Conservation (phyloP, 2,113 vertebrate species). For the Lucifuga dentata region DNA sequence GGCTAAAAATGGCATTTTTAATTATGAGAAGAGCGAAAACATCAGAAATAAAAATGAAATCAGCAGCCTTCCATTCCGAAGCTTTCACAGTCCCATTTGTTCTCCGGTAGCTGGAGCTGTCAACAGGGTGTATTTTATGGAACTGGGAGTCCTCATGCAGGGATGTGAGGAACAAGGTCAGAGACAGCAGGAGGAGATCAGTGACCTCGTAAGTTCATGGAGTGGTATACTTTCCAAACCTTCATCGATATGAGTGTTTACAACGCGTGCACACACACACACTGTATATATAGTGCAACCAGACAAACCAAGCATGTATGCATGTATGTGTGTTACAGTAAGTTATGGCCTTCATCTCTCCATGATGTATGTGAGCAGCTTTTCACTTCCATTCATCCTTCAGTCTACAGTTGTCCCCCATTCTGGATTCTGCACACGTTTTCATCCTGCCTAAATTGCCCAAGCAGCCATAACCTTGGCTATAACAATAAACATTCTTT, state of each 20-base stretch:
- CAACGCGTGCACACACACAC: not conserved
- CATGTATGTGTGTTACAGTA: no score
- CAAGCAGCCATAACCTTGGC: constrained; percentile 49
- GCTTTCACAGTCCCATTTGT: constrained; percentile 56
- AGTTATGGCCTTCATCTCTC: no score
- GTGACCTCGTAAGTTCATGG: constrained; percentile 13
- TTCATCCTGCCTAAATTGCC: constrained; percentile 8
- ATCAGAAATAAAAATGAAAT: constrained; percentile 27
- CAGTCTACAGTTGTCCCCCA: not conserved
- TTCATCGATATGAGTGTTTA: not conserved
- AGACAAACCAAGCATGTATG: no score
- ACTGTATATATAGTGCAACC: no score
- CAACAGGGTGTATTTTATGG: constrained; percentile 39
- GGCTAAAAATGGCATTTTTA: not conserved
- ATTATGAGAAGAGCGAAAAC: not conserved
- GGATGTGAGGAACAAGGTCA: constrained; percentile 40
- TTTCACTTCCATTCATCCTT: constrained; percentile 5
- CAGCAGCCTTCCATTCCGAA: constrained; percentile 17
- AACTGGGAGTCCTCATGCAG: not conserved
- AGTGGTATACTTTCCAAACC: not conserved
- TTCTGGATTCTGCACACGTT: not conserved
- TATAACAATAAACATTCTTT: constrained; percentile 63
- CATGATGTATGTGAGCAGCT: constrained; percentile 30
- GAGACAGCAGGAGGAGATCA: constrained; percentile 26
- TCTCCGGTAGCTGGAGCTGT: constrained; percentile 36